A percentile compares a stretch with the other conserved stretches of the same genome.
Conservation (phyloP, 2,113 vertebrate species). For the Jaculus jaculus region DNA sequence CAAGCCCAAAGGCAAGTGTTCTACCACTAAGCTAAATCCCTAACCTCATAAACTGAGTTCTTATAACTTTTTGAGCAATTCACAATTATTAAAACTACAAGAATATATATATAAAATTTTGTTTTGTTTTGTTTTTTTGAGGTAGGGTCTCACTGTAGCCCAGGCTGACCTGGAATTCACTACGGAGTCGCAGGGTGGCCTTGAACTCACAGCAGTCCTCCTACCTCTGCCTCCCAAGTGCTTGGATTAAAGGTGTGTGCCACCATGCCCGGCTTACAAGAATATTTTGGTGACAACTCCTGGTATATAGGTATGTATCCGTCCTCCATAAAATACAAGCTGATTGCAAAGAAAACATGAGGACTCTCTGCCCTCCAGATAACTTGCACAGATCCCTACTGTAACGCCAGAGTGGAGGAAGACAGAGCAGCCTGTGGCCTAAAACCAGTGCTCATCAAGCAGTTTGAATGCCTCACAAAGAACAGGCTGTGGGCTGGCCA, state of each 20-base stretch:
- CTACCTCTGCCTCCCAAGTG: no score
- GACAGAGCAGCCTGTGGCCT: not conserved
- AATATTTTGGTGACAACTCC: constrained; percentile 4
- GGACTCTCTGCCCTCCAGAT: not conserved
- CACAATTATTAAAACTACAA: not conserved
- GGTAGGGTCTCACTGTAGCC: no score
- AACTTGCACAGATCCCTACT: not conserved
- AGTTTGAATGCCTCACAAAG: not conserved
- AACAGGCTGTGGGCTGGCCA: no score
- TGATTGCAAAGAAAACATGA: not conserved
- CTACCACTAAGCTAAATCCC: not conserved
- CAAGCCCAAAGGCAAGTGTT: not conserved
- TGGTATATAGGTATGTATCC: not conserved
- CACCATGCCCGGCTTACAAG: no score
- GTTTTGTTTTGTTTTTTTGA: no score
- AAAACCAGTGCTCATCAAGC: not conserved
- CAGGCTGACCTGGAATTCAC: no score
- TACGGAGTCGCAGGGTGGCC: no score
- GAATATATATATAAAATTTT: no score
- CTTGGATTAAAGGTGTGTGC: no score
- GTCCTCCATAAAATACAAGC: not conserved
- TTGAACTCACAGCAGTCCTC: no score
- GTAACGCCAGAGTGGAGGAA: not conserved
- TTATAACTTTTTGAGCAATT: constrained; percentile 43
- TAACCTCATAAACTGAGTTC: not conserved